These are phyloP conservation scores for Rhingia rostrata DNA, from an alignment of 2,888 invertebrate genomes.

Conservation along the genomic window DNA sequence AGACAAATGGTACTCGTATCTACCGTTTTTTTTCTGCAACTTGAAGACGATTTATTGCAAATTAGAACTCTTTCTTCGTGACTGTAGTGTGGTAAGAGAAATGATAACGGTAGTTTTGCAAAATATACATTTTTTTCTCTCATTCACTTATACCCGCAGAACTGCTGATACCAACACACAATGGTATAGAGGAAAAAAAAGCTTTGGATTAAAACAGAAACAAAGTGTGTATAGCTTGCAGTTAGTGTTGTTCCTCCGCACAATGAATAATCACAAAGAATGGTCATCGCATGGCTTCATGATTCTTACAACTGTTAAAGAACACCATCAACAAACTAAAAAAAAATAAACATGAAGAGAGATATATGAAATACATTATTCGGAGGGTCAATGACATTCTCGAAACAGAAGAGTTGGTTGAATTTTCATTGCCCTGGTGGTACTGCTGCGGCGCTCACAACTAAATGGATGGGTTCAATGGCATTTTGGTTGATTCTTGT, in stretches of 20 bases:
- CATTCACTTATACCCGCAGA: constrained; percentile 3
- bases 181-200: background rate
- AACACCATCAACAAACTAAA: constrained; percentile 25
- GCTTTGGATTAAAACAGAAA: background rate
- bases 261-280: constrained; percentile 45
- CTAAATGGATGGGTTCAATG: constrained; percentile 66
- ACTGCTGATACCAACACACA: background rate
- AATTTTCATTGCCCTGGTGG: constrained; percentile 48
- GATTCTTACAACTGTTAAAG: constrained; percentile 27
- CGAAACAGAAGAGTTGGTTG: constrained; percentile 56
- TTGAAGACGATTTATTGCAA: constrained; percentile 4
- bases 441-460: constrained; percentile 57
- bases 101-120: constrained; percentile 63
- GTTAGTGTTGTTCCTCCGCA: constrained; percentile 2
- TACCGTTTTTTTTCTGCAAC: background rate
- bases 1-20: constrained; percentile 12
- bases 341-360: constrained; percentile 42
- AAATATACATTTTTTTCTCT: constrained; percentile 34
- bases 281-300: constrained; percentile 40
- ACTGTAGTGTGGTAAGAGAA: constrained; percentile 46
- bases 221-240: constrained; percentile 16
- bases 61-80: constrained; percentile 49
- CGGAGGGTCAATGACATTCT: constrained; percentile 68
- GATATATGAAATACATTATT: constrained; percentile 63
- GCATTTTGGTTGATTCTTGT: constrained; percentile 62